Percentiles rank a stretch among this genome's conserved stretches.
phyloP scores from a whole-genome alignment of 2,888 invertebrate genomes.

The Ommatoiulus sabulosus region DNA sequence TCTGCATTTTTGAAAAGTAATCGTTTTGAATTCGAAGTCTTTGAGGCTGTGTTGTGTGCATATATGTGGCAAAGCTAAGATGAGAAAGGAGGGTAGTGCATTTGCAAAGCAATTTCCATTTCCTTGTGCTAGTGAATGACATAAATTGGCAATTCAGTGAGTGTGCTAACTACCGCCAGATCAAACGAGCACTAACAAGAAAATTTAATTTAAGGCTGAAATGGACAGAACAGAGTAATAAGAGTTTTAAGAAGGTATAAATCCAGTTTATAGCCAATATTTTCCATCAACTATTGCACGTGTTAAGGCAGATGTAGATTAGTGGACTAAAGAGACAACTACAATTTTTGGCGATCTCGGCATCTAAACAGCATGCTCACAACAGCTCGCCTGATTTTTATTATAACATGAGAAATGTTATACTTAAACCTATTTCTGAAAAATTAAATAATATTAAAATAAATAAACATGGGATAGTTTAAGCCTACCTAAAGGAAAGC shows the following conservation, averaged over 20 bases:
- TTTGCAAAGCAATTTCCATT: neutral
- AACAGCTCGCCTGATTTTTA: neutral
- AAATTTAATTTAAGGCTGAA: neutral
- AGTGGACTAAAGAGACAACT: neutral
- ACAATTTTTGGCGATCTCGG: neutral
- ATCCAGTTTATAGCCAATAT: neutral
- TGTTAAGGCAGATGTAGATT: neutral
- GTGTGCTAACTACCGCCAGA: neutral
- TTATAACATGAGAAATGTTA: neutral
- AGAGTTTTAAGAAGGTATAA: neutral
- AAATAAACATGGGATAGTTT: neutral
- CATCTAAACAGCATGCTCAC: neutral
- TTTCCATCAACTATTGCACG: too few species aligned
- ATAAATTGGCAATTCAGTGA: neutral
- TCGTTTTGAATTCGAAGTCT: neutral
- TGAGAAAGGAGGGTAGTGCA: neutral
- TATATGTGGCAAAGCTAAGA: neutral
- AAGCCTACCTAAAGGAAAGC: constrained; percentile 82
- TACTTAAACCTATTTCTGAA: neutral
- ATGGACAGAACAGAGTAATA: neutral
- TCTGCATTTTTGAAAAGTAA: neutral
- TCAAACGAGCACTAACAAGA: neutral
- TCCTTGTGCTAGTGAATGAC: neutral
- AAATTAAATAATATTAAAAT: neutral
- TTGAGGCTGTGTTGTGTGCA: neutral